phyloP scores from a whole-genome alignment of 2,888 invertebrate genomes.

The Atrina japonica region DNA sequence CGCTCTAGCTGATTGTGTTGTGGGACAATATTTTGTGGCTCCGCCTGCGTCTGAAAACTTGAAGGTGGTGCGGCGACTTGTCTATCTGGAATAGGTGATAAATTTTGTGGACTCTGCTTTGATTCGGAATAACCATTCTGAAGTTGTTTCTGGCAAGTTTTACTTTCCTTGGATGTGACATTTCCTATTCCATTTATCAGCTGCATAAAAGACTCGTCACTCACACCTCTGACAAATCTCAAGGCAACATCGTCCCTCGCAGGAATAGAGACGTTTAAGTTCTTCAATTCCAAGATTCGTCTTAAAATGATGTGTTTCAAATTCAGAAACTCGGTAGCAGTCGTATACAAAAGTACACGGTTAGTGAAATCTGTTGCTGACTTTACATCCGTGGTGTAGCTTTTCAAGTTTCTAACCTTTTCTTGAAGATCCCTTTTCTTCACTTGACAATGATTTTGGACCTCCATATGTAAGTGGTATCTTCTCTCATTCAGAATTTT shows the following conservation, averaged over 20 bases:
- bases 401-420: slow-evolving; percentile 44
- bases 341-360: slow-evolving; percentile 58
- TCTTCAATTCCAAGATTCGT: slow-evolving; percentile 46
- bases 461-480: slow-evolving; percentile 53
- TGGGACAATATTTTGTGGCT: not conserved
- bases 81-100: not conserved
- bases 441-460: slow-evolving; percentile 52
- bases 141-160: slow-evolving; percentile 17
- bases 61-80: not conserved
- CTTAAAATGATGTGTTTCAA: slow-evolving; percentile 49
- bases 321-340: slow-evolving; percentile 59
- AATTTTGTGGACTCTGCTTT: not conserved
- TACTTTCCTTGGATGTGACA: slow-evolving; percentile 28
- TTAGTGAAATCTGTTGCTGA: slow-evolving; percentile 58
- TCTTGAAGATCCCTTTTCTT: slow-evolving; percentile 45
- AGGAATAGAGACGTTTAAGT: slow-evolving; percentile 38
- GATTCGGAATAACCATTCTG: slow-evolving; percentile 7
- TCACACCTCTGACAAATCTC: slow-evolving; percentile 47
- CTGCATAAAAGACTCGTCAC: slow-evolving; percentile 47
- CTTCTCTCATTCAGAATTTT: slow-evolving; percentile 47
- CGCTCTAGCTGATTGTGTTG: too few species aligned
- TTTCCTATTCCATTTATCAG: slow-evolving; percentile 49
- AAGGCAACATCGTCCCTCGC: slow-evolving; percentile 44
- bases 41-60: not conserved
- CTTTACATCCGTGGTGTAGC: slow-evolving; percentile 49